Conservation (phyloP, 2,888 invertebrate genomes). For the Xanthia icteritia region DNA sequence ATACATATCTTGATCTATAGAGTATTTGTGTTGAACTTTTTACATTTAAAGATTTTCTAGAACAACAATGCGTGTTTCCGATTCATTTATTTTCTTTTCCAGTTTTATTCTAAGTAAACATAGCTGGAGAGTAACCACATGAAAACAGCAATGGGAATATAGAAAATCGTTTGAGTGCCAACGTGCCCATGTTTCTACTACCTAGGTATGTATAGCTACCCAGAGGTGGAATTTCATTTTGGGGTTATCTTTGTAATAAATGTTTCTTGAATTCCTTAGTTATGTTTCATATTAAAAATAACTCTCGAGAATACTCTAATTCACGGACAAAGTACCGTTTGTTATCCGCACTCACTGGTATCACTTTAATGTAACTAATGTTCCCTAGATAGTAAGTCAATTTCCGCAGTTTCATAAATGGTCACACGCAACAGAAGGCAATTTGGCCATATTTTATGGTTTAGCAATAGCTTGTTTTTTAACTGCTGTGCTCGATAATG, state of each 20-base stretch:
- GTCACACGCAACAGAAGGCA: conserved; percentile 51
- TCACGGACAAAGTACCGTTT: background rate
- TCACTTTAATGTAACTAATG: conserved; percentile 44
- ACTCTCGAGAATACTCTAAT: conserved; percentile 12
- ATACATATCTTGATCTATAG: conserved; percentile 4
- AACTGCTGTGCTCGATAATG: conserved; percentile 69
- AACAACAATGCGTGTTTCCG: conserved; percentile 10
- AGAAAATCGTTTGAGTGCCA: conserved; percentile 56
- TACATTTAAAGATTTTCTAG: background rate
- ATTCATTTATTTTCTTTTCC: conserved; percentile 26
- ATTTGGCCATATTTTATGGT: conserved; percentile 47
- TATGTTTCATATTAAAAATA: conserved; percentile 34
- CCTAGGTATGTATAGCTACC: background rate
- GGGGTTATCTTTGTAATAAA: conserved; percentile 16
- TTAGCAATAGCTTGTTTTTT: conserved; percentile 51
- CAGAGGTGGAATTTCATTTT: conserved; percentile 37
- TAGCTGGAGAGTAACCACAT: conserved; percentile 37
- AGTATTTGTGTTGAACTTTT: conserved; percentile 4
- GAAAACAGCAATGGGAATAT: conserved; percentile 58
- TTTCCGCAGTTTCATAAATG: conserved; percentile 50
- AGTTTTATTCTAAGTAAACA: conserved; percentile 31
- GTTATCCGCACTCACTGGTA: conserved; percentile 20
- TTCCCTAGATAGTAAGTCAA: conserved; percentile 56
- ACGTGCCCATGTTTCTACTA: conserved; percentile 43
- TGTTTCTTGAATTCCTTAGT: conserved; percentile 7